Evolutionary conservation across 2,797 vertebrate genomes (phyloP).

Genomic region (Neomorphus geoffroyi): DNA sequence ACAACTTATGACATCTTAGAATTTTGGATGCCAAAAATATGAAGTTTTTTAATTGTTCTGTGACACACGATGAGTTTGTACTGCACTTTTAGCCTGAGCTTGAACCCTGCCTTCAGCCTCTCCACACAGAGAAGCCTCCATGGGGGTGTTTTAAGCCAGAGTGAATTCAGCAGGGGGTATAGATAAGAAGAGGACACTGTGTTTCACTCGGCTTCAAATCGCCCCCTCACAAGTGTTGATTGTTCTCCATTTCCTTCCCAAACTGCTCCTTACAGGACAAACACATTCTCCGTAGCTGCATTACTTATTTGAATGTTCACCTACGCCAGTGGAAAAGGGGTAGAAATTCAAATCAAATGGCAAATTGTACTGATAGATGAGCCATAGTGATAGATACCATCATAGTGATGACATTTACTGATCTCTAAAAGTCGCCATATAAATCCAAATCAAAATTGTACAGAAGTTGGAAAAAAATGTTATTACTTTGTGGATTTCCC

Average conservation of each 20-base stretch:
- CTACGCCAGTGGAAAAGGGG: background rate
- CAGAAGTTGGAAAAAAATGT: background rate
- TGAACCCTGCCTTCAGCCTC: slow-evolving; percentile 37
- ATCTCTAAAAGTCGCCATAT: background rate
- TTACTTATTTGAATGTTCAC: background rate
- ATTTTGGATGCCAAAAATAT: background rate
- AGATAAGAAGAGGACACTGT: slow-evolving; percentile 2
- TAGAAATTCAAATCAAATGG: background rate
- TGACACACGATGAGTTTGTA: background rate
- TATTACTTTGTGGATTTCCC: background rate
- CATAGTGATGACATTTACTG: accelerated
- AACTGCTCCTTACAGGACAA: background rate
- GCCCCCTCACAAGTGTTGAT: background rate
- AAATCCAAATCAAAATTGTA: background rate
- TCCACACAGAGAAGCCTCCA: background rate
- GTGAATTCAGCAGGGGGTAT: background rate
- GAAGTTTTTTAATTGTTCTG: background rate
- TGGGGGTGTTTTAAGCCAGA: background rate
- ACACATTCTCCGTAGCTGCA: accelerated
- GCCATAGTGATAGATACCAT: background rate
- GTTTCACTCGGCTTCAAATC: background rate
- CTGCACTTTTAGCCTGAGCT: background rate
- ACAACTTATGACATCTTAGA: background rate
- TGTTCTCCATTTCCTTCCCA: background rate
- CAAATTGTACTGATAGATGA: background rate